These are phyloP conservation scores for Caenorhabditis japonica DNA, from an alignment of 2,888 invertebrate genomes.

Conservation along the genomic window DNA sequence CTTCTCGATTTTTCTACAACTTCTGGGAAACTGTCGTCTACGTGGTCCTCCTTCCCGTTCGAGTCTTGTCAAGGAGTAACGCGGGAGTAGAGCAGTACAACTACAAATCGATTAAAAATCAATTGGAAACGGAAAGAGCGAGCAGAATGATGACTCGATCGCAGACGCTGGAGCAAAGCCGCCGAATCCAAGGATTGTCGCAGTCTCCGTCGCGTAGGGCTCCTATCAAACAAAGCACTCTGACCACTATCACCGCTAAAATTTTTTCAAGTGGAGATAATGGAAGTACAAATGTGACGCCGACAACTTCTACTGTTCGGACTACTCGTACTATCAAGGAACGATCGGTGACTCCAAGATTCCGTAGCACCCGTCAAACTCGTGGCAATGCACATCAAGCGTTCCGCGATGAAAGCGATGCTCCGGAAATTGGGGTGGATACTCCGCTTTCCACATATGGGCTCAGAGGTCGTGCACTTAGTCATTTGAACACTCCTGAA, in stretches of 20 bases:
- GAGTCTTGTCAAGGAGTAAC: not conserved
- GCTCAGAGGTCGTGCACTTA: slow-evolving; percentile 18
- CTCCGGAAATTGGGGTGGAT: slow-evolving; percentile 8
- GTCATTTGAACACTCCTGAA: slow-evolving; percentile 37
- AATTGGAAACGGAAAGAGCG: slow-evolving; percentile 35
- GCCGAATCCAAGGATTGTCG: slow-evolving; percentile 23
- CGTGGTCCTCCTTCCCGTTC: slow-evolving; percentile 3
- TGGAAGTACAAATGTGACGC: not conserved
- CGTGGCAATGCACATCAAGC: not conserved
- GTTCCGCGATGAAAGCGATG: not conserved
- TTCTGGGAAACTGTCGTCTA: slow-evolving; percentile 11
- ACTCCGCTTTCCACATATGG: slow-evolving; percentile 33
- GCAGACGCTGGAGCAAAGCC: slow-evolving; percentile 14
- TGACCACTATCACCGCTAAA: slow-evolving; percentile 9
- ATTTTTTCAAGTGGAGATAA: slow-evolving; percentile 2
- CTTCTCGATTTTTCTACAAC: not conserved
- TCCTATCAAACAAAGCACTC: not conserved
- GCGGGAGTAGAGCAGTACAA: slow-evolving; percentile 30
- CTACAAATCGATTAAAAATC: slow-evolving; percentile 31
- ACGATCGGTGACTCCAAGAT: slow-evolving; percentile 35
- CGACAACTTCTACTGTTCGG: not conserved
- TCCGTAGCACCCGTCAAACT: slow-evolving; percentile 1
- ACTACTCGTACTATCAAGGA: not conserved
- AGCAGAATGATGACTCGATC: slow-evolving; percentile 26
- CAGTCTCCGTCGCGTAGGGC: slow-evolving; percentile 23